phyloP scores from a whole-genome alignment of 2,888 invertebrate species.

The Drosophila sordidula region DNA sequence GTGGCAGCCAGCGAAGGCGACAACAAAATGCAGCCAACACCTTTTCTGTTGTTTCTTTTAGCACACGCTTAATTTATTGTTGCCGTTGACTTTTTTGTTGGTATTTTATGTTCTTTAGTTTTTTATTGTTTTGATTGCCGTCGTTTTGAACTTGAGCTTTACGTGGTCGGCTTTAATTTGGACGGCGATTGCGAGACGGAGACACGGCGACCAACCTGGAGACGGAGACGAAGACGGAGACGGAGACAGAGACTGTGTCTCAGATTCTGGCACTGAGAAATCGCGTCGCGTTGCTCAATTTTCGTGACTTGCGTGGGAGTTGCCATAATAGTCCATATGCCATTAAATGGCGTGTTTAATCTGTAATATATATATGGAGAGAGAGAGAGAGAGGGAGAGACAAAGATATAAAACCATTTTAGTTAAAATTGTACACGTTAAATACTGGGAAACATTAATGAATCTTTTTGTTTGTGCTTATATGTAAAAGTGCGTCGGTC shows the following conservation, averaged over 20 bases:
- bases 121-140: constrained; percentile 47
- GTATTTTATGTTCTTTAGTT: constrained; percentile 53
- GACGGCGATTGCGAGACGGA: constrained; percentile 13
- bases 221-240: constrained; percentile 2
- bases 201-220: constrained; percentile 13
- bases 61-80: constrained; percentile 55
- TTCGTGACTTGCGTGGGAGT: constrained; percentile 74
- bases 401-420: constrained; percentile 48
- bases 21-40: constrained; percentile 56
- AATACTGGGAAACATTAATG: constrained; percentile 61
- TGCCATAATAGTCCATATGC: constrained; percentile 69
- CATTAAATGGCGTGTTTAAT: constrained; percentile 69
- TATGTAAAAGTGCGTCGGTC: constrained; percentile 46
- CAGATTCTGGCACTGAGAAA: constrained; percentile 56
- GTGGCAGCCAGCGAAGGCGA: constrained; percentile 34
- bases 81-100: constrained; percentile 36
- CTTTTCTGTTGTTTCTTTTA: constrained; percentile 44
- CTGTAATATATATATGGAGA: constrained; percentile 59
- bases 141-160: constrained; percentile 69
- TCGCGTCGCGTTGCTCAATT: constrained; percentile 56
- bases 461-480: constrained; percentile 49
- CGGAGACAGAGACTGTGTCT: constrained; percentile 31
- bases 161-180: constrained; percentile 69
- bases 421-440: constrained; percentile 56
- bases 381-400: constrained; percentile 7